Evolutionary conservation across 1,140 invertebrate species (phyloP), one percentile per base, ranked within the genome.

Genomic region (Drosophila ercepeae): DNA sequence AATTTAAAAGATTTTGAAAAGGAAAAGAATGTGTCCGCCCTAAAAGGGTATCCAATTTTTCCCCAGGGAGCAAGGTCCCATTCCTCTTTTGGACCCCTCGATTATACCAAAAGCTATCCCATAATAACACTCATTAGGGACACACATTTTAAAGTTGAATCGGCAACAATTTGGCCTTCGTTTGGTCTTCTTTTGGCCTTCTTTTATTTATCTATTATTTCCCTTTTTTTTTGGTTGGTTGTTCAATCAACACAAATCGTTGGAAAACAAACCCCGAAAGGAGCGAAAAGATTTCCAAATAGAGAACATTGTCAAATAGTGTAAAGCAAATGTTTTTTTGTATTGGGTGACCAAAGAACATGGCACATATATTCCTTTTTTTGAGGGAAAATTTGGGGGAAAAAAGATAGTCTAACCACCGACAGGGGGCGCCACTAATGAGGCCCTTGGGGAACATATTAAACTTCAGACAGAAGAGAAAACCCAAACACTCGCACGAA

Each of bases 371-470:
- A 13, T 45, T 16, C 14, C 0, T n/a, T 14, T 5, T 4, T 46
- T 9, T 18, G n/a, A 16, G 51, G 34, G 21, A n/a, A 25, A 70
- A 32, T 11, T 16, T 14, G 19, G 39, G 39, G 27, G 21, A 32
- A 70, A 13, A 49, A 36, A 32, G 27, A 19, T 13, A 44, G 65
- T 41, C 25, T 23, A 78, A 61, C 52, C 72, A 72, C 27, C 58
- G 75, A 52, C 70, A 59, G 60, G 75, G 79, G 79, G 75, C 72
- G 53, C 79, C 75, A 84, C 79, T 84, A 84, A 84, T 84, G 79
- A 84, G 79, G 79, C 79, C 79, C 79, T 84, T 84, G 79, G 79
- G 79, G 79, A 84, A 79, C 71, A 84, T 84, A 84, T 86, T 84
- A 86, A 86, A 79, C 79, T 79, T 72, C 65, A 60, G 65, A 36